These are phyloP conservation scores for Euproctis similis DNA, from an alignment of 2,888 invertebrate species.

Conservation along the genomic window DNA sequence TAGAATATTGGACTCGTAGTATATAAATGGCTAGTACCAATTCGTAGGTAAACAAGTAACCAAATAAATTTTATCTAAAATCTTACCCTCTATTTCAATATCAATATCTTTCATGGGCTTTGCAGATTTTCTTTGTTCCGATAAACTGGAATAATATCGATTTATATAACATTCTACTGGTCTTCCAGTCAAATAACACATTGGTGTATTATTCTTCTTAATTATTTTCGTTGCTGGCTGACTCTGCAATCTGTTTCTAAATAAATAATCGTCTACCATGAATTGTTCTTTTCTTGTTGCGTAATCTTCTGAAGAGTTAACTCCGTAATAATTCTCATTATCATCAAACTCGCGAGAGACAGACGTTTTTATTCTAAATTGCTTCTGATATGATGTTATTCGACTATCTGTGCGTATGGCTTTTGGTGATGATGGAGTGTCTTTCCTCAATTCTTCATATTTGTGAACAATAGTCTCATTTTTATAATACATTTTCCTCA, in stretches of 20 bases:
- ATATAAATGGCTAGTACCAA: too few species aligned
- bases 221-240: not conserved
- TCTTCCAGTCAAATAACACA: not conserved
- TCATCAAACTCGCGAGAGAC: constrained; percentile 1
- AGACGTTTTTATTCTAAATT: not conserved
- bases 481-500: not conserved
- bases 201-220: not conserved
- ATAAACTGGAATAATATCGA: not conserved
- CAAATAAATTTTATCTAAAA: too few species aligned
- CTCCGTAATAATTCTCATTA: constrained; percentile 3
- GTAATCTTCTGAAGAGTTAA: constrained; percentile 1
- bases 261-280: constrained; percentile 4
- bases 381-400: not conserved
- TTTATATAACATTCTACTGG: not conserved
- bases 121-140: not conserved
- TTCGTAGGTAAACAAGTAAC: too few species aligned
- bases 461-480: not conserved
- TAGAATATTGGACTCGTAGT: too few species aligned
- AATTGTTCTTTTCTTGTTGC: constrained; percentile 2
- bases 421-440: not conserved
- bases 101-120: constrained; percentile 9
- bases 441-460: not conserved
- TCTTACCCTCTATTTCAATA: constrained; percentile 6
- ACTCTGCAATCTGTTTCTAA: constrained; percentile 1
- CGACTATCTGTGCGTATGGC: not conserved